These are phyloP conservation scores for Thera britannica DNA, from an alignment of 2,888 invertebrate species.

Conservation along the genomic window DNA sequence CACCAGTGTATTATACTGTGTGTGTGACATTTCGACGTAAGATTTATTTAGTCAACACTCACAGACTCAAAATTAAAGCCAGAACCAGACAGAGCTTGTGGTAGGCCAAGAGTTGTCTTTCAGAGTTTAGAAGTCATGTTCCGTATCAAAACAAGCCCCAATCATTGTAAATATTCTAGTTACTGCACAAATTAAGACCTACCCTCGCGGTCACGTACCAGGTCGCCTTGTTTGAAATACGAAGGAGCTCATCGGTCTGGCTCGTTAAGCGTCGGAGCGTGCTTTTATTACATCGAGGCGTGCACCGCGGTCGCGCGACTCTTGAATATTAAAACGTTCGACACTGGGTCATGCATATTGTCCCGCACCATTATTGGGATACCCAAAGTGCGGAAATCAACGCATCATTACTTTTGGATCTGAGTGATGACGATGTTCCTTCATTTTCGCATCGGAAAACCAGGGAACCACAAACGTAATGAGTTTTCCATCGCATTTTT, in stretches of 20 bases:
- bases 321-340: slow-evolving; percentile 78
- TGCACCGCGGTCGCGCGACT: slow-evolving; percentile 72
- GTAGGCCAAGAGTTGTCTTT: not conserved
- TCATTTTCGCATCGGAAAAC: too few relatives aligned
- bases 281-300: slow-evolving; percentile 81
- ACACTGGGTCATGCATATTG: slow-evolving; percentile 79
- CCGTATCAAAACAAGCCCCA: slow-evolving; percentile 44
- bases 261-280: slow-evolving; percentile 83
- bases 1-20: too few relatives aligned
- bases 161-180: slow-evolving; percentile 75
- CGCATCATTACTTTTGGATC: slow-evolving; percentile 57
- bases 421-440: slow-evolving; percentile 12
- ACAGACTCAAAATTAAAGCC: too few relatives aligned
- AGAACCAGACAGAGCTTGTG: too few relatives aligned
- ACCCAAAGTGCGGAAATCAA: slow-evolving; percentile 47
- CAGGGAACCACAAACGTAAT: too few relatives aligned
- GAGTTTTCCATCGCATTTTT: too few relatives aligned
- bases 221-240: slow-evolving; percentile 81
- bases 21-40: too few relatives aligned
- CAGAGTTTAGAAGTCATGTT: slow-evolving; percentile 10
- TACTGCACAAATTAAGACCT: slow-evolving; percentile 70
- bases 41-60: too few relatives aligned
- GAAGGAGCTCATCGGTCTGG: slow-evolving; percentile 80
- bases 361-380: slow-evolving; percentile 62
- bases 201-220: slow-evolving; percentile 76